Conservation (phyloP, 2,888 invertebrate species). For the Aplocera efformata region DNA sequence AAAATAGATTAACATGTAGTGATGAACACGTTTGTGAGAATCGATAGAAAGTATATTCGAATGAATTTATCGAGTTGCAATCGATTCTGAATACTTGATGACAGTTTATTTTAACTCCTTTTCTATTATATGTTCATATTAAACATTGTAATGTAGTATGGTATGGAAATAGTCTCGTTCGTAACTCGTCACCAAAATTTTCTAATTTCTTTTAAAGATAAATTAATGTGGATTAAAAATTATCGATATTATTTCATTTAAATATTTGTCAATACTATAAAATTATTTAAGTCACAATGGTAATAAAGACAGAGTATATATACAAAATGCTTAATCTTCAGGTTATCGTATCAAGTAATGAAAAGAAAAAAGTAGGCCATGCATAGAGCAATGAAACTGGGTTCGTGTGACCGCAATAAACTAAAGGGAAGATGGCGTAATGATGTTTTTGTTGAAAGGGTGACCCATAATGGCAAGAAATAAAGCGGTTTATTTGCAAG, state of each 20-base stretch:
- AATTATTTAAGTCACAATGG: no score
- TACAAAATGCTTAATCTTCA: constrained; percentile 2
- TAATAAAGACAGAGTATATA: no score
- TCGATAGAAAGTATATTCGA: constrained; percentile 23
- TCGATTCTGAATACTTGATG: no score
- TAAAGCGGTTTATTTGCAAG: constrained; percentile 31
- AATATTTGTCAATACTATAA: no score
- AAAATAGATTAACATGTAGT: constrained; percentile 38
- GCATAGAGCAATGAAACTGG: constrained; percentile 16
- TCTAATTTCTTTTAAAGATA: no score
- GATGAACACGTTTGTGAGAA: constrained; percentile 31
- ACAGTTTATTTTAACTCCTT: no score
- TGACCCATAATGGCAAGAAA: constrained; percentile 31
- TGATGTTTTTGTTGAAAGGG: constrained; percentile 36
- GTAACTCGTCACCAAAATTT: no score
- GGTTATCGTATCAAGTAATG: constrained; percentile 12
- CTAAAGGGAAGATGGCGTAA: constrained; percentile 31
- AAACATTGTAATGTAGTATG: no score
- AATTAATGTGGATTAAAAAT: no score
- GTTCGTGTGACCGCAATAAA: constrained; percentile 23
- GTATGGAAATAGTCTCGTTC: no score
- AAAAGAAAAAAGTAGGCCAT: constrained; percentile 25
- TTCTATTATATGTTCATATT: no score
- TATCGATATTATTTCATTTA: no score
- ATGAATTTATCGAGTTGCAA: constrained; percentile 1